These are phyloP conservation scores for Eristalinus sepulchralis DNA, from an alignment of 2,888 invertebrate species.

Conservation along the genomic window DNA sequence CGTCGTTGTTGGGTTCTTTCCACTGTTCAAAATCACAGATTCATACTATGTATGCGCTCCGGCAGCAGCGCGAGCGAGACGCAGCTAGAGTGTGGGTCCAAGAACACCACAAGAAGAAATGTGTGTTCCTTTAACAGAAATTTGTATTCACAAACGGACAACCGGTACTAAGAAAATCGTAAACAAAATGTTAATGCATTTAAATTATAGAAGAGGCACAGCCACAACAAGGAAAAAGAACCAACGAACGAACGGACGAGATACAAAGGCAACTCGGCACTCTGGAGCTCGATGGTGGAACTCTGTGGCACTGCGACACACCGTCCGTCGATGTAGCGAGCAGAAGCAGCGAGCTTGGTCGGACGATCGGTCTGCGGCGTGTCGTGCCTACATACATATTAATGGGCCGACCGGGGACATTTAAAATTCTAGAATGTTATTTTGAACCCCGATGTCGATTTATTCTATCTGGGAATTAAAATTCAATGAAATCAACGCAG, in stretches of 20 bases:
- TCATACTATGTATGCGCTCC: constrained; percentile 42
- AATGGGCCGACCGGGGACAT: constrained; percentile 60
- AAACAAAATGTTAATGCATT: constrained; percentile 72
- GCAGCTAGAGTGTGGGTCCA: neutral
- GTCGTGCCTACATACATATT: constrained; percentile 66
- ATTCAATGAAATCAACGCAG: constrained; percentile 68
- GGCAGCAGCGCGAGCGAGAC: neutral
- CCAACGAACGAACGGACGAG: constrained; percentile 9
- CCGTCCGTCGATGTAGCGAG: neutral
- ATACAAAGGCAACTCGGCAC: constrained; percentile 13
- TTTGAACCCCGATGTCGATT: constrained; percentile 71
- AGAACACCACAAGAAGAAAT: constrained; percentile 37
- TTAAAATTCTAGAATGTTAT: constrained; percentile 71
- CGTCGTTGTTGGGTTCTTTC: constrained; percentile 44
- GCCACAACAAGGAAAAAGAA: constrained; percentile 20
- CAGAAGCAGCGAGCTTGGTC: neutral
- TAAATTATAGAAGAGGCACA: constrained; percentile 60
- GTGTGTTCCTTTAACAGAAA: constrained; percentile 58
- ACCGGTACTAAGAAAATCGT: constrained; percentile 72
- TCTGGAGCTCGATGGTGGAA: constrained; percentile 2
- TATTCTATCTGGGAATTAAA: constrained; percentile 68
- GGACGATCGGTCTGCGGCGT: neutral
- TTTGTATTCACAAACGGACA: constrained; percentile 71
- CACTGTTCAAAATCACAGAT: constrained; percentile 51
- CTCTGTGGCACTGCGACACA: neutral